Base-by-base conservation (phyloP, 2,797 vertebrate species). In the Tenualosa ilisha region DNA sequence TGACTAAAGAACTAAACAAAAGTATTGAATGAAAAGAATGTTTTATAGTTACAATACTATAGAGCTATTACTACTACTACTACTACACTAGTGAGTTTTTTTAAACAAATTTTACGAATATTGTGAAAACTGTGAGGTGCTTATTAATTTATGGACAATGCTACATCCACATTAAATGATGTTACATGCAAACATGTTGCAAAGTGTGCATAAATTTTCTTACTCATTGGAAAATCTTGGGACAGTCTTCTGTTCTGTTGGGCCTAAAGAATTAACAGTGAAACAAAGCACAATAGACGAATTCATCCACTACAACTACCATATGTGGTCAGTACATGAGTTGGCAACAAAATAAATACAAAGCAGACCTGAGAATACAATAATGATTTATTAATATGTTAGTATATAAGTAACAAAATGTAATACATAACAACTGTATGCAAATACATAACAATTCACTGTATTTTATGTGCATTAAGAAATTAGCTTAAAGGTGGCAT, bases 181-280 rank as follows among this genome's bases (percentile, higher is more conserved):
- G 2, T 17, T 20, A 20, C 63, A 68, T 15, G 13, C 26, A 46
- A 9, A 79, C 22, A 72, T 37, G 7, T 49, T 22, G n/a, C 6
- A 81, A 81, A 65, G 82, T 43, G 1, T 65, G 65, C 51, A 87
- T 40, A 20, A n/a, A 31, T 75, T 12, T 63, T 89, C 93, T 95
- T 95, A 96, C 95, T 95, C 89, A 91, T 90, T 89, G 94, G 93
- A 89, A 92, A 88, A 88, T 93, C 92, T 53, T 94, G 87, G 86
- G 93, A 92, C 37, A 91, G 87, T 87, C 91, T 40, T 37, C 20
- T 43, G 40, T 92, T 8, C 89, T 86, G 83, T 90, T 93, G 90
- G 91, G 24, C 3, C 92, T 90, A 83, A 93, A 91, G 0, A 90
- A 88, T 81, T 91, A 94, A 95, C 65, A 84, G 84, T 31, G 54